Evolutionary conservation across 1,140 invertebrate species (phyloP).

Genomic region (Formica selysi): DNA sequence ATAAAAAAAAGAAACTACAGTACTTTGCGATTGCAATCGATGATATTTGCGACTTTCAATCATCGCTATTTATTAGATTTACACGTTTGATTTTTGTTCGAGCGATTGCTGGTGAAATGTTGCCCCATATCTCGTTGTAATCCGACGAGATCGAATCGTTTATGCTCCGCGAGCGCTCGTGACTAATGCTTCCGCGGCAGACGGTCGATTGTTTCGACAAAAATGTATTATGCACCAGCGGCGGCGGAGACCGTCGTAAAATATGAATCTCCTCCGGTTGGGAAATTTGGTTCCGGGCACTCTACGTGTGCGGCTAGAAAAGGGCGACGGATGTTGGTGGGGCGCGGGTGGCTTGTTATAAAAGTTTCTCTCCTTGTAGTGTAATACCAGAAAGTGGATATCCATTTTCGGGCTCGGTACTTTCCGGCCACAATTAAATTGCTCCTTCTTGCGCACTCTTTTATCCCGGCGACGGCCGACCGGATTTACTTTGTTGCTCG

Average conservation of each 20-base stretch:
- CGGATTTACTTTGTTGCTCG: conserved; percentile 41
- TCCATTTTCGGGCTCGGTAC: conserved; percentile 65
- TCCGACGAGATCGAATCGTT: conserved; percentile 51
- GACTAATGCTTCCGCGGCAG: conserved; percentile 51
- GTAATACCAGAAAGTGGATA: conserved; percentile 68
- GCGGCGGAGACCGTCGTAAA: conserved; percentile 19
- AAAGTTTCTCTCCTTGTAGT: conserved; percentile 66
- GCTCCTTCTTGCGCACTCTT: conserved; percentile 44
- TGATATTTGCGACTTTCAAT: background rate
- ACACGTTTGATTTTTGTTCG: background rate
- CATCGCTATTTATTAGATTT: background rate
- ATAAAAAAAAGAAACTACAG: background rate
- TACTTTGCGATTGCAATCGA: background rate
- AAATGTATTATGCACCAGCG: conserved; percentile 36
- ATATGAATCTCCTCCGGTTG: conserved; percentile 50
- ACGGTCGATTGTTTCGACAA: conserved; percentile 50
- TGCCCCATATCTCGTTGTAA: background rate
- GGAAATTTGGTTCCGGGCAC: conserved; percentile 50
- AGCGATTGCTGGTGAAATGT: background rate
- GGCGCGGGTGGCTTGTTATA: conserved; percentile 61
- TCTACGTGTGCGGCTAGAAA: conserved; percentile 48
- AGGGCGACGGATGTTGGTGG: background rate
- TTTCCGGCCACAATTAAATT: conserved; percentile 71
- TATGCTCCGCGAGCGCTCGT: background rate
- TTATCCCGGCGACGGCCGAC: conserved; percentile 45